Evolutionary conservation across 2,888 invertebrate species (phyloP), one percentile per base, ranked within the genome.

Genomic region (Arctia plantaginis): DNA sequence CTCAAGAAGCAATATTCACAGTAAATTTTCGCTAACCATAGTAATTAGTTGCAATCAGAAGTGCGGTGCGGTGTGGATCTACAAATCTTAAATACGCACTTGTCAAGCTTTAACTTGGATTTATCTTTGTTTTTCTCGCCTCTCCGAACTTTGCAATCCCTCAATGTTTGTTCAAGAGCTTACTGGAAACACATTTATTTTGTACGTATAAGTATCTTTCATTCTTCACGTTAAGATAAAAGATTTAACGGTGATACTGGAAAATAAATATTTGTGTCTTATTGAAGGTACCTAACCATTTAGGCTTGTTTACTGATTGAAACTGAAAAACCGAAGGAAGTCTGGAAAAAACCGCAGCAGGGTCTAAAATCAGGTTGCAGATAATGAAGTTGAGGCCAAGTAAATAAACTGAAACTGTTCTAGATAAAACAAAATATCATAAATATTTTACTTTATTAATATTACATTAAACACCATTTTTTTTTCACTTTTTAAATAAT

Each of bases 121-220:
- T 93, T 94, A 94, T 94, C 90, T 92, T 88, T 94, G 94, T 94
- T 94, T 93, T 93, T 93, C 91, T 92, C 84, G 85, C 86, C 83
- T 85, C 80, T 80, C 79, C 85, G 76, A 86, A 83, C 91, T 94
- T 94, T 88, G 87, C 91, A 91, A 93, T 91, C 92, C 91, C 91
- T 90, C 87, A 85, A 90, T 93, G 90, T 94, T 94, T 94, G 92
- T 90, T 81, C 83, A 89, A 91, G 88, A 88, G 93, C 93, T 94
- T 90, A 92, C 89, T 84, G 84, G 72, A 81, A 88, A 88, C 84
- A 87, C 86, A 86, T 87, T 88, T 85, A 87, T 87, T 85, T 82
- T 77, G 33, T 13, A 47, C 20, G 74, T 80, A 77, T 79, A 77
- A 82, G 86, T 85, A 82, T 79, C 81, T 82, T 81, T 70, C 72